These are phyloP conservation scores for Zhuqinia jingwanae DNA, from an alignment of 2,888 invertebrate genomes.

Conservation along the genomic window DNA sequence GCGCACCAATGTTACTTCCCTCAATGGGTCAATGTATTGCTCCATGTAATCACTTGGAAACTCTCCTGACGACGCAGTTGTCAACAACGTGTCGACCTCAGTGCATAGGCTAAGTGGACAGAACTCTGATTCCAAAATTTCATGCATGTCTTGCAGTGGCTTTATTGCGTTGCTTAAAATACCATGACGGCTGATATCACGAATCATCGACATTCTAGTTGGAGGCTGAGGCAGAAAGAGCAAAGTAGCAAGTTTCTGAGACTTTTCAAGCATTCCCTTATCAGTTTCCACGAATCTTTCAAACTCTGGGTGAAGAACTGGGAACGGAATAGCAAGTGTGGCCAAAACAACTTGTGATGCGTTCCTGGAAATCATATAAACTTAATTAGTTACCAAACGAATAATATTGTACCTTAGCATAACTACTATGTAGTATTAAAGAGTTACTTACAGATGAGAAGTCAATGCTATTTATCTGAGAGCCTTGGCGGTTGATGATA, in stretches of 20 bases:
- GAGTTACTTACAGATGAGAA: no score
- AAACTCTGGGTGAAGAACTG: slow-evolving; percentile 96
- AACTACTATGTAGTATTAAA: no score
- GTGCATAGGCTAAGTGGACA: slow-evolving; percentile 94
- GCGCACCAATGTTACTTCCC: slow-evolving; percentile 95
- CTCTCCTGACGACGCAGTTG: slow-evolving; percentile 86
- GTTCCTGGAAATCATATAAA: slow-evolving; percentile 86
- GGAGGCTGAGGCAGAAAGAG: slow-evolving; percentile 95
- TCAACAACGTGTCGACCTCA: slow-evolving; percentile 90
- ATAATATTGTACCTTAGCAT: no score
- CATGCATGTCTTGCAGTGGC: slow-evolving; percentile 93
- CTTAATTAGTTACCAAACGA: no score
- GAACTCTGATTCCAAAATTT: slow-evolving; percentile 97
- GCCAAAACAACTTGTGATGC: slow-evolving; percentile 97
- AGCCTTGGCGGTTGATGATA: slow-evolving; percentile 94
- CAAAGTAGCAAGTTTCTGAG: slow-evolving; percentile 93
- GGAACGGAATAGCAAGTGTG: slow-evolving; percentile 96
- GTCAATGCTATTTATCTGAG: slow-evolving; percentile 94
- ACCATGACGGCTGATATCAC: slow-evolving; percentile 92
- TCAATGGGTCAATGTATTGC: slow-evolving; percentile 93
- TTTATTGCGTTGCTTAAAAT: slow-evolving; percentile 93
- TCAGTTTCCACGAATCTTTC: slow-evolving; percentile 99
- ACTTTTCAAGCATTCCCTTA: slow-evolving; percentile 97
- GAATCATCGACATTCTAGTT: slow-evolving; percentile 91
- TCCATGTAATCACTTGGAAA: slow-evolving; percentile 83